Evolutionary conservation across 2,888 invertebrate genomes (phyloP).

Genomic region (Tetheella fluctuosa): DNA sequence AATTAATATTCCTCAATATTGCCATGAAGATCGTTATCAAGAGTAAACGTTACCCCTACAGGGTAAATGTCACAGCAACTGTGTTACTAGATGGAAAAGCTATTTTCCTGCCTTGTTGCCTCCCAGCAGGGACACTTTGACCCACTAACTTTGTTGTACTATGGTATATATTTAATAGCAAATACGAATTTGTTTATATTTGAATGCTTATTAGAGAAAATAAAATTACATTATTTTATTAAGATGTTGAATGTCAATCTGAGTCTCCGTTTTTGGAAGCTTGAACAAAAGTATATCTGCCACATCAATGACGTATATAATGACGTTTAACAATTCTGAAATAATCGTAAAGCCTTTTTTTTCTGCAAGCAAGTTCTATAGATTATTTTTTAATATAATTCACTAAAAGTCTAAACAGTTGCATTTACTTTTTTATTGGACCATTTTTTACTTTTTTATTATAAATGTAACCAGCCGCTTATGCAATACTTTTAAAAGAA

Average conservation of each 20-base stretch:
- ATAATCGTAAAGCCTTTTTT: no score
- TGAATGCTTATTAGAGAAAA: not conserved
- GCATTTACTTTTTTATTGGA: no score
- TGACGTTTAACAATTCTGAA: not conserved
- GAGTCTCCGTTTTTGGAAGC: no score
- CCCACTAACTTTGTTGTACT: constrained; percentile 5
- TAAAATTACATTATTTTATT: not conserved
- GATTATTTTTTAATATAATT: no score
- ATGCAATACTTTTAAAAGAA: constrained; percentile 6
- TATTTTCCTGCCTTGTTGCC: constrained; percentile 10
- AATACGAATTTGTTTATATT: not conserved
- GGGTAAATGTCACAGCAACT: not conserved
- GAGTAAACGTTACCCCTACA: not conserved
- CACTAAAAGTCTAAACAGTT: no score
- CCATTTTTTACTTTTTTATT: no score
- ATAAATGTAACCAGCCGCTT: no score
- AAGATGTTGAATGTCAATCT: no score
- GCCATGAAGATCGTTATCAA: not conserved
- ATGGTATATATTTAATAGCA: not conserved
- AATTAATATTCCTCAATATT: not conserved
- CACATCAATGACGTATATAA: no score
- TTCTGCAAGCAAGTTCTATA: no score
- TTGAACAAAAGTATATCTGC: no score
- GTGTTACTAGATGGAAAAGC: constrained; percentile 5
- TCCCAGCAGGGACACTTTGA: constrained; percentile 11